These are phyloP conservation scores for Callionymus lyra DNA, from an alignment of 2,113 vertebrate genomes.

Conservation along the genomic window DNA sequence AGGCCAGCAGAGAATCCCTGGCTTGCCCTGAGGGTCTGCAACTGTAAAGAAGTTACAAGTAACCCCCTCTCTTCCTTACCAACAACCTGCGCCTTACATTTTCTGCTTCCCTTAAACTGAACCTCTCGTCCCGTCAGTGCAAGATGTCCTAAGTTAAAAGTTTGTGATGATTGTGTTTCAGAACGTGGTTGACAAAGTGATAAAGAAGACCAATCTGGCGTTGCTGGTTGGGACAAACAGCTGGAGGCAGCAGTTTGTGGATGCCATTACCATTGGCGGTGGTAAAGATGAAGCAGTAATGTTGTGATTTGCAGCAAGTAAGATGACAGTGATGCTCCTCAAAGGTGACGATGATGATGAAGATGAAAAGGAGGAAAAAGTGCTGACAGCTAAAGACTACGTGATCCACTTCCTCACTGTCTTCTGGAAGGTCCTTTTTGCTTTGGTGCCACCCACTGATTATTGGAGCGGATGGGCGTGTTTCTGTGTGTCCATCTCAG, in stretches of 20 bases:
- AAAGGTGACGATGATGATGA: conserved; percentile 76
- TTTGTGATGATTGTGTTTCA: conserved; percentile 57
- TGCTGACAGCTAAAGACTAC: conserved; percentile 89
- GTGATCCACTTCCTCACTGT: conserved; percentile 96
- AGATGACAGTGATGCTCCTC: conserved; percentile 2
- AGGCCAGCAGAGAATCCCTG: too few relatives aligned
- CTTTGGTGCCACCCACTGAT: conserved; percentile 92
- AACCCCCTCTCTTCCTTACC: too few relatives aligned
- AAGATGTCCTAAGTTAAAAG: too few relatives aligned
- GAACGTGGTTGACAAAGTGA: conserved; percentile 95
- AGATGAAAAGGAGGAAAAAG: conserved; percentile 77
- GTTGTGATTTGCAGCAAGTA: too few relatives aligned
- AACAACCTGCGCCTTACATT: too few relatives aligned
- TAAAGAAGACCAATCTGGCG: conserved; percentile 97
- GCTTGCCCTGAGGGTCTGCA: too few relatives aligned
- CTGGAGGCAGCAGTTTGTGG: conserved; percentile 95
- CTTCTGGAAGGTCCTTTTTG: too few relatives aligned
- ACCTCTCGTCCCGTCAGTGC: too few relatives aligned
- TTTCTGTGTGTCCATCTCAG: conserved; percentile 83
- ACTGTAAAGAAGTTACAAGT: too few relatives aligned
- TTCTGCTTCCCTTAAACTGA: too few relatives aligned
- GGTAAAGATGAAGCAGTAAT: conserved; percentile 23
- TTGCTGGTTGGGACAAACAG: conserved; percentile 90
- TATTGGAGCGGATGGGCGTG: conserved; percentile 96
- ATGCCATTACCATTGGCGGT: conserved; percentile 80